phyloP scores from a whole-genome alignment of 2,888 invertebrate species.

The Sipunculus nudus region DNA sequence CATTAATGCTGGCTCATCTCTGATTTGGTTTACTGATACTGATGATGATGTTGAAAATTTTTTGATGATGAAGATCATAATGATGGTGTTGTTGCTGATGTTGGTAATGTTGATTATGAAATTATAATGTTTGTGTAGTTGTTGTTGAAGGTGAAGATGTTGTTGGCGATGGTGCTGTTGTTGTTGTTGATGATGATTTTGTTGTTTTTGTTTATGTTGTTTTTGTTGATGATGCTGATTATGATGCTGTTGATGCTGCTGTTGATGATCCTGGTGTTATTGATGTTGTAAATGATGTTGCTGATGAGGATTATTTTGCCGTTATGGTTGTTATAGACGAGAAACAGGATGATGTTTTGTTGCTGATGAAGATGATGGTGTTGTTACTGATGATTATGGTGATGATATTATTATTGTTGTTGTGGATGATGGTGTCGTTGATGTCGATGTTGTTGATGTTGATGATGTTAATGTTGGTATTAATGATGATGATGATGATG shows the following conservation, averaged over 20 bases:
- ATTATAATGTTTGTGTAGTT: neutral
- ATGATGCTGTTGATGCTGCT: neutral
- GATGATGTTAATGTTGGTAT: constrained; percentile 13
- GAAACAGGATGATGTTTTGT: constrained; percentile 15
- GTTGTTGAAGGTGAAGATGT: neutral
- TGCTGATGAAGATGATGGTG: constrained; percentile 24
- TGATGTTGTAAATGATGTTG: neutral
- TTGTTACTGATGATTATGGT: constrained; percentile 20
- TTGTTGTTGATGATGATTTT: neutral
- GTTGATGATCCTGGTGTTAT: neutral
- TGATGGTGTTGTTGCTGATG: neutral
- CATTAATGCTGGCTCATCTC: no score
- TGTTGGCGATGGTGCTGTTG: neutral
- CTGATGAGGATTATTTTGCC: constrained; percentile 16
- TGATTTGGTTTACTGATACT: no score
- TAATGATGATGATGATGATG: constrained; percentile 19
- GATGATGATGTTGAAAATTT: no score
- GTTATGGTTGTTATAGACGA: constrained; percentile 23
- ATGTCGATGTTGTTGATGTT: constrained; percentile 14
- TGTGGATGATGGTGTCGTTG: constrained; percentile 19
- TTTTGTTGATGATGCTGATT: neutral
- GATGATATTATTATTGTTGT: constrained; percentile 22
- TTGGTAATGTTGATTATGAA: neutral
- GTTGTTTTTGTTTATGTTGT: neutral
- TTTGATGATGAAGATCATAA: no score